Base-by-base conservation (phyloP, 2,797 vertebrate genomes). In the Cyprinodon diabolis region DNA sequence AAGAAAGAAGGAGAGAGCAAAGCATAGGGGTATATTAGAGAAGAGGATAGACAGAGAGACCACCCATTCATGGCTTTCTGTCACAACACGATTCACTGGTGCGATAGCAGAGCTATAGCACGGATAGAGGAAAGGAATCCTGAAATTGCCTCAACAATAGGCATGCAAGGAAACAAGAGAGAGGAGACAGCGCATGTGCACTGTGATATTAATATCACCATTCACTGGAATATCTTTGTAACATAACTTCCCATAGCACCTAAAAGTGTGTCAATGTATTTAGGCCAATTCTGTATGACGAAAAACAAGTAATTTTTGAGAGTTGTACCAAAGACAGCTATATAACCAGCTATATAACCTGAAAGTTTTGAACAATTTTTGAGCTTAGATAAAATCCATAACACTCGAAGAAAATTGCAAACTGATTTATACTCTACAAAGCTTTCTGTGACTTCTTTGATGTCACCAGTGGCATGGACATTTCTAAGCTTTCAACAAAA, bases 141-240 rank as follows among this genome's bases (percentile, higher is more conserved):
- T 80, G 77, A 85, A 76, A 82, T 68, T 23, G 60, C 40, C 43
- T 69, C 25, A 79, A 57, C 4, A 82, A 80, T 49, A n/a, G 66
- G 55, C 77, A 81, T 78, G 72, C 43, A 57, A 56, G 69, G 40
- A 85, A 69, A 82, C 40, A 48, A 68, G 48, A 71, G 4, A 66
- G 54, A 47, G 12, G 10, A 63, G 30, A 12, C 43, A 17, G 10
- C 49, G 51, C 60, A 14, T 51, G 3, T 13, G n/a, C 43, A 13
- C 1, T 75, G 45, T 4, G 14, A 49, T 4, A 55, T 4, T 47
- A 21, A 19, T 1, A 17, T 9, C 4, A 43, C 45, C 4, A 23
- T 12, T 1, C 30, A 6, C 21, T 57, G 9, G 17, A 9, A 51
- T 19, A 51, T 37, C 30, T 57, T 57, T 14, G 15, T 30, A 3